A percentile compares a stretch with the other conserved stretches of the same genome.
These are phyloP conservation scores for Allochrocebus solatus DNA, from an alignment of 2,797 vertebrate genomes.

Conservation along the genomic window DNA sequence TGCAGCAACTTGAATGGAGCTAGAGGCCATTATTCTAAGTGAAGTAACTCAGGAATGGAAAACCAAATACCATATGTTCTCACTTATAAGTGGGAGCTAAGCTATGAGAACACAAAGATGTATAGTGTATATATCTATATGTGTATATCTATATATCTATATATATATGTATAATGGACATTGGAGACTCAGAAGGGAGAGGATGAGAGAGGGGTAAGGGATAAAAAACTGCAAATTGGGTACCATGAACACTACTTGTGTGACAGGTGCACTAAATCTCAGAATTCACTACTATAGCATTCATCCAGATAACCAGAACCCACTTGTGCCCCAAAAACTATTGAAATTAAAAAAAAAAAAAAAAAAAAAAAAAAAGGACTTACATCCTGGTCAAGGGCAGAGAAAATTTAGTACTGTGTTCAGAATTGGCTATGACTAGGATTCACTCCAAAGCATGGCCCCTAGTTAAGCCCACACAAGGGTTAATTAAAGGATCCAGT, in stretches of 20 bases:
- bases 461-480: background rate
- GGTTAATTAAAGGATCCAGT: background rate
- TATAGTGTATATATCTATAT: background rate
- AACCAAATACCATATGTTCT: background rate
- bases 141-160: too few species aligned
- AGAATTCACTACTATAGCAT: background rate
- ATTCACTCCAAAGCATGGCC: background rate
- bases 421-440: background rate
- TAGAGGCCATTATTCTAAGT: background rate
- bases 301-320: background rate
- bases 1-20: background rate
- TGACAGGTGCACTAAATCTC: background rate
- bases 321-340: background rate
- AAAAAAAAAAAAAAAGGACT: background rate
- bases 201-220: background rate
- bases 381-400: background rate
- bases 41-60: background rate
- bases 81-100: background rate
- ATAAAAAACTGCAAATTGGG: background rate
- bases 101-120: background rate
- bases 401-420: background rate
- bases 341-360: background rate
- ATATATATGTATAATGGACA: background rate
- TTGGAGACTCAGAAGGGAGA: too few species aligned
- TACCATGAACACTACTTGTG: background rate